phyloP scores from a whole-genome alignment of 1,140 invertebrate genomes.

The Zaprionus ghesquierei region DNA sequence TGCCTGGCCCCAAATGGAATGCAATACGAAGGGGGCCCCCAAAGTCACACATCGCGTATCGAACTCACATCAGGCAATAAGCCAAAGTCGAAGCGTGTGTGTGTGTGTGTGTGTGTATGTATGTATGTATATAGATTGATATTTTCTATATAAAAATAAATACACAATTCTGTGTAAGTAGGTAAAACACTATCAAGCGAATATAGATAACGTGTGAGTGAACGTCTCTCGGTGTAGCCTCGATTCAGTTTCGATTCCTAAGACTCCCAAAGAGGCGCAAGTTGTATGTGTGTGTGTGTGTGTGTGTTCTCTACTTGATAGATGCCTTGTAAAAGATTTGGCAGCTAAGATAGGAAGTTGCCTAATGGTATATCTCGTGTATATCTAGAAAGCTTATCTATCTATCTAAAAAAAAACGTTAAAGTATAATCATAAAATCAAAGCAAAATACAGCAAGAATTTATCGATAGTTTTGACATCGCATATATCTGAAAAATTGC shows the following conservation, averaged over 20 bases:
- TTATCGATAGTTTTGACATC: too few relatives aligned
- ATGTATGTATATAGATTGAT: constrained; percentile 4
- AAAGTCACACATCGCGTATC: constrained; percentile 51
- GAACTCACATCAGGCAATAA: constrained; percentile 58
- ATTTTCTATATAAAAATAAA: background rate
- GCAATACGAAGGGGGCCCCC: constrained; percentile 33
- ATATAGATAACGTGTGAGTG: constrained; percentile 59
- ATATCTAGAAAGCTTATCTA: too few relatives aligned
- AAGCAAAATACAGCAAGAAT: too few relatives aligned
- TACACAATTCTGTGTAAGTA: constrained; percentile 24
- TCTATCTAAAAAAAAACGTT: too few relatives aligned
- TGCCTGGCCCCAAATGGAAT: constrained; percentile 18
- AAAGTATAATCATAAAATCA: too few relatives aligned
- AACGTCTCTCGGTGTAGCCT: constrained; percentile 38
- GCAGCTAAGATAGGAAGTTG: too few relatives aligned
- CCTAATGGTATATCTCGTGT: too few relatives aligned
- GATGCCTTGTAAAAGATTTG: background rate
- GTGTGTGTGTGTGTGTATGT: background rate
- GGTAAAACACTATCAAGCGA: constrained; percentile 61
- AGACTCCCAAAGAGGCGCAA: constrained; percentile 3
- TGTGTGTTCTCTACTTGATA: background rate
- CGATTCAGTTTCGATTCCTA: constrained; percentile 56
- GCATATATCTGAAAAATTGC: too few relatives aligned
- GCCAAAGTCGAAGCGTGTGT: constrained; percentile 57
- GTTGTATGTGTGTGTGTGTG: too few relatives aligned